phyloP scores from a whole-genome alignment of 2,888 invertebrate species.

The Drosophila leonis region DNA sequence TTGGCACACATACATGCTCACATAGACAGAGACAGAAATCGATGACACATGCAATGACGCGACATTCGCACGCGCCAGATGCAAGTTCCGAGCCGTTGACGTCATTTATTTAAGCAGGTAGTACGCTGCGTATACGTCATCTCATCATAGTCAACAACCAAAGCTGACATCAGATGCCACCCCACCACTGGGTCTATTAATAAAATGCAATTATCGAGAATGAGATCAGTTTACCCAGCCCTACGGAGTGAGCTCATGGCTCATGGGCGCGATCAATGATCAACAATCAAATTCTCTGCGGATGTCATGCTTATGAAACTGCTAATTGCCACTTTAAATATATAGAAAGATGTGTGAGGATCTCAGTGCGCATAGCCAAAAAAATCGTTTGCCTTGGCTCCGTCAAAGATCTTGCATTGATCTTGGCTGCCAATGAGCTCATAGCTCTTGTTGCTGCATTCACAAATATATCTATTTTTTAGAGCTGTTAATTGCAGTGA shows the following conservation, averaged over 20 bases:
- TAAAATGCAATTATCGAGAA: not conserved
- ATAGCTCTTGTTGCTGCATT: constrained; percentile 8
- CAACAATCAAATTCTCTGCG: not conserved
- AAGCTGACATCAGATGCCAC: constrained; percentile 43
- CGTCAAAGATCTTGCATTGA: constrained; percentile 14
- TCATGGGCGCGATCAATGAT: constrained; percentile 13
- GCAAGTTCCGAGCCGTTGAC: constrained; percentile 53
- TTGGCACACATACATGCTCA: constrained; percentile 15
- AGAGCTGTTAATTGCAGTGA: constrained; percentile 13
- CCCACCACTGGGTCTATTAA: not conserved
- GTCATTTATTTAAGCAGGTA: constrained; percentile 51
- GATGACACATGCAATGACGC: constrained; percentile 69
- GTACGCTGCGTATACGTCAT: constrained; percentile 54
- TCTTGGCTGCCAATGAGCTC: constrained; percentile 10
- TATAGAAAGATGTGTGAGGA: not conserved
- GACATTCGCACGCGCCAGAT: constrained; percentile 38
- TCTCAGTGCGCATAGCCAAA: not conserved
- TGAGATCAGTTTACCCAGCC: constrained; percentile 15
- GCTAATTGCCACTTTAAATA: constrained; percentile 23
- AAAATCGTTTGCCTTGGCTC: not conserved
- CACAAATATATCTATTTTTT: not conserved
- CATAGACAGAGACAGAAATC: constrained; percentile 21
- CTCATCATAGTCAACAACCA: constrained; percentile 11
- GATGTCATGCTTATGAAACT: constrained; percentile 3
- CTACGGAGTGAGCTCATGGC: constrained; percentile 27